Base-by-base conservation (phyloP, 2,113 vertebrate genomes). In the Solea senegalensis region DNA sequence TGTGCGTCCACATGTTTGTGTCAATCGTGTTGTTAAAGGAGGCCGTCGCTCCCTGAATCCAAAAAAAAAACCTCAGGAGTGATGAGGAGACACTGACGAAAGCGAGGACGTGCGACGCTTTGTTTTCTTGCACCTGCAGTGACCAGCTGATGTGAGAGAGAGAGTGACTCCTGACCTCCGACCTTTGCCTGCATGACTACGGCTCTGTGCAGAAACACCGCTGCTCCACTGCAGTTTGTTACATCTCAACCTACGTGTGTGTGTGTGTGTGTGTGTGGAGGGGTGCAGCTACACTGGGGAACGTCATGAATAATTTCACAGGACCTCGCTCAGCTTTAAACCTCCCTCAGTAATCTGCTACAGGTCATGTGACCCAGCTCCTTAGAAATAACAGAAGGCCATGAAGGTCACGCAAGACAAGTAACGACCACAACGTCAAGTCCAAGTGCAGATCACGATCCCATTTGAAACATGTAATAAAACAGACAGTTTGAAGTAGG, bases 161-260 rank as follows among this genome's bases (percentile, higher is more conserved):
- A 69, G 66, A 83, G 70, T 72, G 44, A 80, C 74, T 82, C 77
- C 65, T 59, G 72, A 81, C 79, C 21, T 21, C 62, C 81, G 53
- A 66, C 54, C 61, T 81, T 74, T 81, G 72, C 87, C 82, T 84
- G 85, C 88, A 90, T 90, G 89, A 86, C 76, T 26, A 48, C 3
- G 74, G 72, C 82, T 87, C 81, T 79, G 80, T 83, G 71, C 61
- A 86, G 63, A 65, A 82, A 85, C 76, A 28, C 8, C 55, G 62
- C 72, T 74, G 27, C 69, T 78, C 76, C 49, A 80, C 76, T 75
- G 72, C 74, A 80, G 72, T 84, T 62, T 54, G 66, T 81, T 76
- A 72, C 76, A 65, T 78, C 86, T 79, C 66, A 77, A 79, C 54
- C 52, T 68, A 58, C 82, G n/a, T 81, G 78, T 65, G 66, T 76